phyloP scores from a whole-genome alignment of 2,888 invertebrate species.

The Lasioglossum oenotherae region DNA sequence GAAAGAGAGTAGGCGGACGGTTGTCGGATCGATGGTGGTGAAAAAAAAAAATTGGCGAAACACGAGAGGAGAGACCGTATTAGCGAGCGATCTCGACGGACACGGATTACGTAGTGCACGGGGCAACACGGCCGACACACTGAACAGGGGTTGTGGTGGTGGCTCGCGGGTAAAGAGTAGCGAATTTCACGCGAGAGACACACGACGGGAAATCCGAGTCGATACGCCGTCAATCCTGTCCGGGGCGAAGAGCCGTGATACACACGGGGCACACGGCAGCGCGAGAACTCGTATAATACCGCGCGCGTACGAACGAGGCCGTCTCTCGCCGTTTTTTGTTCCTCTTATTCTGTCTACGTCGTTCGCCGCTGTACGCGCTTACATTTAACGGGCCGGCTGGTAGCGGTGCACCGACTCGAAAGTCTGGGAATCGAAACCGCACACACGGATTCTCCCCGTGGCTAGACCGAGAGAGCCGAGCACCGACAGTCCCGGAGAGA shows the following conservation, averaged over 20 bases:
- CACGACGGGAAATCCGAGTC: slow-evolving; percentile 61
- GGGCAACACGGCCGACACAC: background rate
- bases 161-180: background rate
- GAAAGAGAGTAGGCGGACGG: background rate
- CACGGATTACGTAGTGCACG: background rate
- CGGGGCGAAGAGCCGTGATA: slow-evolving; percentile 32
- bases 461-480: slow-evolving; percentile 27
- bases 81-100: slow-evolving; percentile 33
- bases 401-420: slow-evolving; percentile 64
- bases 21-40: background rate
- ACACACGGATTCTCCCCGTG: slow-evolving; percentile 46
- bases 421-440: slow-evolving; percentile 52
- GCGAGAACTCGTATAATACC: slow-evolving; percentile 65
- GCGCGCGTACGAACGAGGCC: slow-evolving; percentile 55
- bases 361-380: slow-evolving; percentile 61
- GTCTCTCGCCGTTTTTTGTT: slow-evolving; percentile 63
- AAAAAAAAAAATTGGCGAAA: background rate
- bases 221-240: slow-evolving; percentile 62
- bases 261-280: slow-evolving; percentile 16
- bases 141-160: background rate
- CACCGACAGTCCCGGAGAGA: slow-evolving; percentile 9
- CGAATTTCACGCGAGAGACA: slow-evolving; percentile 51
- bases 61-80: slow-evolving; percentile 4
- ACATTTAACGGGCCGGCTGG: slow-evolving; percentile 63
- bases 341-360: slow-evolving; percentile 72